phyloP scores from a whole-genome alignment of 53 echinoderm and acorn worm genomes.

The Holothuria scabra region DNA sequence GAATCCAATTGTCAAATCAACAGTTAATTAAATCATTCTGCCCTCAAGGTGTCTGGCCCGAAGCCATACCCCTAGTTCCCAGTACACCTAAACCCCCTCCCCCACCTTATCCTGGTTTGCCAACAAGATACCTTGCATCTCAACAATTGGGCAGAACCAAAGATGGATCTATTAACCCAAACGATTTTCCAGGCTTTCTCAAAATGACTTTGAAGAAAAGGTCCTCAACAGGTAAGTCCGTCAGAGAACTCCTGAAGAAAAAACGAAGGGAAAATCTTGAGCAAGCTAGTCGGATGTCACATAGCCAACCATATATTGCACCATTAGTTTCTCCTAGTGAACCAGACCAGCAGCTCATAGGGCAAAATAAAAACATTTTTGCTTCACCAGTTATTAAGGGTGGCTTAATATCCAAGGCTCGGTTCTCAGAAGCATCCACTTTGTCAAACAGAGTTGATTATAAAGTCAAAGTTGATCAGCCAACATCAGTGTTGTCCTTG shows the following conservation, averaged over 20 bases:
- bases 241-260: constrained; percentile 16
- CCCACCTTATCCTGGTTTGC: constrained; percentile 11
- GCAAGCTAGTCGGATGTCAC: not conserved
- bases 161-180: not conserved
- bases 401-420: too few relatives aligned
- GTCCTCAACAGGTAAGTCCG: constrained; percentile 13
- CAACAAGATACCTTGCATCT: constrained; percentile 1
- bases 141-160: constrained; percentile 5
- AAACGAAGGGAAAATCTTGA: constrained; percentile 3
- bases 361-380: not conserved
- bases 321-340: too few relatives aligned
- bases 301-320: not conserved
- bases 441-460: not conserved
- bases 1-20: too few relatives aligned
- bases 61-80: not conserved
- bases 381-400: too few relatives aligned
- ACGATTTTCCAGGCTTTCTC: constrained; percentile 22
- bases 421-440: not conserved
- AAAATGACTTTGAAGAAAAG: constrained; percentile 37
- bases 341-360: not conserved
- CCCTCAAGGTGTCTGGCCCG: not conserved
- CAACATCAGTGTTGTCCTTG: not conserved
- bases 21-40: too few relatives aligned
- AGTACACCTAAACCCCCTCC: constrained; percentile 6
- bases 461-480: not conserved